Percentiles rank a stretch among this genome's conserved stretches.
These are phyloP conservation scores for Drosophila arizonae DNA, from an alignment of 1,140 invertebrate genomes.

Conservation along the genomic window DNA sequence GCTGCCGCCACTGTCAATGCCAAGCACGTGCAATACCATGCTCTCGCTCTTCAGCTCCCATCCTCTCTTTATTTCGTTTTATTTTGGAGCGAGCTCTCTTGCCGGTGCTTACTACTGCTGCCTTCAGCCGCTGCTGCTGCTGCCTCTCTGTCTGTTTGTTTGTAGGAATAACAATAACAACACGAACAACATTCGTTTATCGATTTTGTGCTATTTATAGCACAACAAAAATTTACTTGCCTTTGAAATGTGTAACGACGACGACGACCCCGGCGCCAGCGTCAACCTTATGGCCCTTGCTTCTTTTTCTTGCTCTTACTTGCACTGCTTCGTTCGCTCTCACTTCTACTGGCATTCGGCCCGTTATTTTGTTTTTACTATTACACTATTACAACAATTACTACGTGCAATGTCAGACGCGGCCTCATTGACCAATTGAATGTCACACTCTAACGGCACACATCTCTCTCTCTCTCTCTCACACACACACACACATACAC, in stretches of 20 bases:
- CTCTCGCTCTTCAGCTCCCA: conserved; percentile 20
- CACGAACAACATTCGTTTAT: conserved; percentile 75
- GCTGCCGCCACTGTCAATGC: conserved; percentile 61
- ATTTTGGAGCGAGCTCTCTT: conserved; percentile 25
- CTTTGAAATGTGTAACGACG: conserved; percentile 63
- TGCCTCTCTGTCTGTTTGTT: conserved; percentile 51
- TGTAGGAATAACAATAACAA: conserved; percentile 38
- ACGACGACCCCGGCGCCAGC: conserved; percentile 9
- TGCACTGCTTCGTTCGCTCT: conserved; percentile 3
- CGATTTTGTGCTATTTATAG: conserved; percentile 83
- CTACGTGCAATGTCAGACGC: conserved; percentile 29
- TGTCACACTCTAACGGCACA: not conserved
- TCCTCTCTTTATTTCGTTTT: not conserved
- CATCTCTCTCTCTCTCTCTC: not conserved
- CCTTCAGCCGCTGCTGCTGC: not conserved
- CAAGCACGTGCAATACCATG: conserved; percentile 64
- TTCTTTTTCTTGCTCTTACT: conserved; percentile 20
- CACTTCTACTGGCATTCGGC: not conserved
- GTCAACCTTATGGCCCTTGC: conserved; percentile 5
- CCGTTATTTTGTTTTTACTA: not conserved
- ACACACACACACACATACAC: too few species aligned
- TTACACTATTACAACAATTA: conserved; percentile 25
- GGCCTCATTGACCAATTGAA: conserved; percentile 31
- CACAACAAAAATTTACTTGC: conserved; percentile 69
- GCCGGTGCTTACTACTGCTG: conserved; percentile 12